Evolutionary conservation across 2,797 vertebrate genomes (phyloP).

Genomic region (Sebastes glaucus): DNA sequence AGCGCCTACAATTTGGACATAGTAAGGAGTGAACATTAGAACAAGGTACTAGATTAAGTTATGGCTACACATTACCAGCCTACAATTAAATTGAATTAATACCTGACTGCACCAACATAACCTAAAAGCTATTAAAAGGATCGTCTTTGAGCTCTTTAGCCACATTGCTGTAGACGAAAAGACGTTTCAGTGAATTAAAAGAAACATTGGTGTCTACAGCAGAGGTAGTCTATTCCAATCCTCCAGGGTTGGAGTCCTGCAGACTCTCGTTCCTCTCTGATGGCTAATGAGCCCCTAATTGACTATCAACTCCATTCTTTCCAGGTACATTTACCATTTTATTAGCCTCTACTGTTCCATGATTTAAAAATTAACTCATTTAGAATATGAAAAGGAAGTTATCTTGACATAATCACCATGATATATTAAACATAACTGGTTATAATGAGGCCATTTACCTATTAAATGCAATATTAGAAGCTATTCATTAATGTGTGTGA

Average conservation of each 20-base stretch:
- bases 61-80: background rate
- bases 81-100: background rate
- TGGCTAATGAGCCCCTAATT: slow-evolving; percentile 17
- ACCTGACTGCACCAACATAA: background rate
- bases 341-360: background rate
- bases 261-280: slow-evolving; percentile 3
- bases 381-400: background rate
- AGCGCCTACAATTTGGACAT: background rate
- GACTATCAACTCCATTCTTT: slow-evolving; percentile 12
- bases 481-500: background rate
- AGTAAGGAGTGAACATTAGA: background rate
- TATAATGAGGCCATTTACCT: background rate
- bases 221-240: background rate
- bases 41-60: background rate
- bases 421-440: background rate
- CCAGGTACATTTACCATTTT: background rate
- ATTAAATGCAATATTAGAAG: background rate
- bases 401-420: background rate
- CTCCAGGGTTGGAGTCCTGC: background rate
- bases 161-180: background rate
- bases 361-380: background rate
- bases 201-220: background rate
- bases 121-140: background rate
- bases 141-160: background rate
- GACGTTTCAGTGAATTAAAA: background rate